phyloP scores from a whole-genome alignment of 2,888 invertebrate genomes.

The Drosophila cognata region DNA sequence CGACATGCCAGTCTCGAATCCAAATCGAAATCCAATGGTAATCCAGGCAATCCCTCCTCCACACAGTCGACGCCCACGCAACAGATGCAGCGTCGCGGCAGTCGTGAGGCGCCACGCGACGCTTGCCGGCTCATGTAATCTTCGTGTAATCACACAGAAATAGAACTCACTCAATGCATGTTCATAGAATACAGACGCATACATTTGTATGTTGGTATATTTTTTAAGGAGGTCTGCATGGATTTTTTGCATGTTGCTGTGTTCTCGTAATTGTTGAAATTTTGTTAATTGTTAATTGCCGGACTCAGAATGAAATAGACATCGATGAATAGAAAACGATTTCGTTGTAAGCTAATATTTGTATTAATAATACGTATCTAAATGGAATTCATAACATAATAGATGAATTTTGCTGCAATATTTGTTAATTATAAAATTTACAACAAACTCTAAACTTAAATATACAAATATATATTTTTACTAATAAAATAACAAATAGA shows the following conservation, averaged over 20 bases:
- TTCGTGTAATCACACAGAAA: background rate
- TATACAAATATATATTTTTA: conserved; percentile 73
- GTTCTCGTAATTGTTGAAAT: conserved; percentile 43
- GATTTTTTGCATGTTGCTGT: conserved; percentile 45
- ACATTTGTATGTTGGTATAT: conserved; percentile 6
- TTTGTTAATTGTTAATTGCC: conserved; percentile 58
- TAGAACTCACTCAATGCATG: conserved; percentile 55
- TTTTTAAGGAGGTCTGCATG: conserved; percentile 14
- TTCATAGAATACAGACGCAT: conserved; percentile 40
- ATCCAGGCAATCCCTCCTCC: conserved; percentile 42
- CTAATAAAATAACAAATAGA: conserved; percentile 52
- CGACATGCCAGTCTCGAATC: conserved; percentile 70
- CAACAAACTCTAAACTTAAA: conserved; percentile 52
- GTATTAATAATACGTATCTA: conserved; percentile 44
- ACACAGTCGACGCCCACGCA: conserved; percentile 68
- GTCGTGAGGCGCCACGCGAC: conserved; percentile 55
- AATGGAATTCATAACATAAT: conserved; percentile 66
- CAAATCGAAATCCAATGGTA: conserved; percentile 55
- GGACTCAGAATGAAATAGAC: conserved; percentile 40
- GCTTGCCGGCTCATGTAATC: conserved; percentile 74
- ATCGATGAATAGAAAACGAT: conserved; percentile 65
- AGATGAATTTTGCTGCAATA: conserved; percentile 79
- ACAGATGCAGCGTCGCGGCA: conserved; percentile 50
- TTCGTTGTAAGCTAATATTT: conserved; percentile 47
- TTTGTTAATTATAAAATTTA: conserved; percentile 73